Conservation (phyloP, 2,113 vertebrate species). For the Oncorhynchus mykiss region DNA sequence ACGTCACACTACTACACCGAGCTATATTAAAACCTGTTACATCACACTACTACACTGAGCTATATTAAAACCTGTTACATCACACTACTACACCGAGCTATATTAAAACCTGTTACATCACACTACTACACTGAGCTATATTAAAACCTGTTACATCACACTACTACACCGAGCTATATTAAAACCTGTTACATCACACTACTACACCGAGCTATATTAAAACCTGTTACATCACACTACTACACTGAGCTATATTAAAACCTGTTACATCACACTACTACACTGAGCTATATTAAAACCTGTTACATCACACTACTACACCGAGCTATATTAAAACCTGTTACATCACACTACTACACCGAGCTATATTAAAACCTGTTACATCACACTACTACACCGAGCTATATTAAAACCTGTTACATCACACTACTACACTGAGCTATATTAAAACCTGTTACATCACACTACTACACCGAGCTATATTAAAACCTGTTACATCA, state of each 20-base stretch:
- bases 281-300: conserved; percentile 41
- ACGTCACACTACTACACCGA: too few relatives aligned
- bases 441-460: conserved; percentile 27
- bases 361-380: too few relatives aligned
- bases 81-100: conserved; percentile 32
- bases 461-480: conserved; percentile 30
- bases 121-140: conserved; percentile 36
- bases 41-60: too few relatives aligned
- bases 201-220: conserved; percentile 46
- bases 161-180: conserved; percentile 44
- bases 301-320: conserved; percentile 32
- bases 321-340: conserved; percentile 29
- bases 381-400: conserved; percentile 33
- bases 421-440: conserved; percentile 31
- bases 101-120: conserved; percentile 19
- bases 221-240: conserved; percentile 12
- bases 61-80: not conserved
- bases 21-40: too few relatives aligned
- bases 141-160: conserved; percentile 22
- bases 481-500: conserved; percentile 30
- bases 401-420: conserved; percentile 29
- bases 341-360: not conserved
- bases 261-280: conserved; percentile 21
- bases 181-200: conserved; percentile 13
- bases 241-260: conserved; percentile 46